phyloP scores from a whole-genome alignment of 2,888 invertebrate genomes.

The Drosophila stalkeri region DNA sequence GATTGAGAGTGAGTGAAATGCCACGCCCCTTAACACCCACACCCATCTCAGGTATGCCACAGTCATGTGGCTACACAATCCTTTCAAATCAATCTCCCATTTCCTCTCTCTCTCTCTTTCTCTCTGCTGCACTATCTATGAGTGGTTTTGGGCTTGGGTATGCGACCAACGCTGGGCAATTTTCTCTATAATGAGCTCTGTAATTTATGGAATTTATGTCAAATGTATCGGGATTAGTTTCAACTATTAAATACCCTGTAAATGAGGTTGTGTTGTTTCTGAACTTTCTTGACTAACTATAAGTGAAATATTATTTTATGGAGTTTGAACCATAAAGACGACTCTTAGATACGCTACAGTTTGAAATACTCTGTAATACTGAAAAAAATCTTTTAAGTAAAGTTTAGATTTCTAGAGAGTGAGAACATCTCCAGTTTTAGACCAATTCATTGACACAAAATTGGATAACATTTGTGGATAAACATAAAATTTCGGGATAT shows the following conservation, averaged over 20 bases:
- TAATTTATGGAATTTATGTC: conserved; percentile 32
- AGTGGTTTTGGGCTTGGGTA: conserved; percentile 8
- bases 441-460: neutral
- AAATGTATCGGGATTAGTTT: neutral
- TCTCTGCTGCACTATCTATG: too few species aligned
- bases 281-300: neutral
- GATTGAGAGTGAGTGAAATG: conserved; percentile 40
- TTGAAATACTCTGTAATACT: too few species aligned
- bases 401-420: too few species aligned
- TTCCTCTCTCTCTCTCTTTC: neutral
- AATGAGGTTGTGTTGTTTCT: neutral
- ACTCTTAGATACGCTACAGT: neutral
- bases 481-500: neutral
- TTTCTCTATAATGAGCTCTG: conserved; percentile 47
- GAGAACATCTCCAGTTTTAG: neutral
- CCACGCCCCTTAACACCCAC: neutral
- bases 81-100: conserved; percentile 8
- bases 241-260: neutral
- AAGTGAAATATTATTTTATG: neutral
- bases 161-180: conserved; percentile 25
- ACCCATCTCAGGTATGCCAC: conserved; percentile 38
- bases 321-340: neutral
- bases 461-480: neutral
- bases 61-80: conserved; percentile 42
- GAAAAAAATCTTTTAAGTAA: too few species aligned